phyloP scores from a whole-genome alignment of 2,797 vertebrate genomes.

The Ctenopoma multispine region DNA sequence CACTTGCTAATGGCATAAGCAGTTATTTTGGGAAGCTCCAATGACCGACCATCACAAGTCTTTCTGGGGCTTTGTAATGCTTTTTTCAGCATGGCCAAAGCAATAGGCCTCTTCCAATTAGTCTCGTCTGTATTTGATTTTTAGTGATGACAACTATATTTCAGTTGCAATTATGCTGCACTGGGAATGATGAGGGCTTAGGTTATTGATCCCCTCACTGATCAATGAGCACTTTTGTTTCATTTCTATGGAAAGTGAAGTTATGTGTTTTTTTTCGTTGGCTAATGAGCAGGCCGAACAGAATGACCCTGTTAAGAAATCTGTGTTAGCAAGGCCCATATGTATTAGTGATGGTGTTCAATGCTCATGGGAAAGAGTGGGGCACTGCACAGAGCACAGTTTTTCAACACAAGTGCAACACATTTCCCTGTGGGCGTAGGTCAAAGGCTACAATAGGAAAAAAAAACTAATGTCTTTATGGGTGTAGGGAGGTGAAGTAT shows the following conservation, averaged over 20 bases:
- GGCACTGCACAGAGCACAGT: slow-evolving; percentile 47
- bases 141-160: slow-evolving; percentile 85
- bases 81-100: slow-evolving; percentile 72
- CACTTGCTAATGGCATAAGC: slow-evolving; percentile 78
- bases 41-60: slow-evolving; percentile 65
- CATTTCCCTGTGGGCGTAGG: slow-evolving; percentile 61
- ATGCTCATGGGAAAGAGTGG: slow-evolving; percentile 58
- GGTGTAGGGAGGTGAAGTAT: slow-evolving; percentile 24
- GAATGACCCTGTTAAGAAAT: slow-evolving; percentile 68
- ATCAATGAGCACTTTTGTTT: slow-evolving; percentile 88
- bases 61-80: slow-evolving; percentile 71
- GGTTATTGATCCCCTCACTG: slow-evolving; percentile 86
- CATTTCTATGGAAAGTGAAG: slow-evolving; percentile 80
- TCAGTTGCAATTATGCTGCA: slow-evolving; percentile 85
- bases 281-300: slow-evolving; percentile 76
- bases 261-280: slow-evolving; percentile 71
- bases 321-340: slow-evolving; percentile 51
- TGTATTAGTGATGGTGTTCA: slow-evolving; percentile 57
- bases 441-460: slow-evolving; percentile 58
- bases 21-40: slow-evolving; percentile 80
- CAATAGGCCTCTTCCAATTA: slow-evolving; percentile 83
- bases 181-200: slow-evolving; percentile 88
- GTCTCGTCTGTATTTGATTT: slow-evolving; percentile 81
- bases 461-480: slow-evolving; percentile 60
- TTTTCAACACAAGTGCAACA: slow-evolving; percentile 69